phyloP scores from a whole-genome alignment of 2,797 vertebrate species.

The Erpetoichthys calabaricus region DNA sequence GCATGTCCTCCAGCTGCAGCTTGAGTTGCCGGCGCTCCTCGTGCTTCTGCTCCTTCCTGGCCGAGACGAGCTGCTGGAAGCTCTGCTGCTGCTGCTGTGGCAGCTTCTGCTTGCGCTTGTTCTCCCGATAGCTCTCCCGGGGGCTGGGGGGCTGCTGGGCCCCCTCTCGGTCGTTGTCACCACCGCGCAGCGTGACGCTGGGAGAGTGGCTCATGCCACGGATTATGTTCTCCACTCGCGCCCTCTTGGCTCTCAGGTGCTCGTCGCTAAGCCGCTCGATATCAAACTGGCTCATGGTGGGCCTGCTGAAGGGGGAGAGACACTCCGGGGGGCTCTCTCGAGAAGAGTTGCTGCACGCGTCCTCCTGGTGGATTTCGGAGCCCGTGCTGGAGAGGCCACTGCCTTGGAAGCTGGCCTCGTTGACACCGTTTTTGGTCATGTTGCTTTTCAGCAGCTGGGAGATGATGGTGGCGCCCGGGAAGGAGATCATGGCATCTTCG shows the following conservation, averaged over 20 bases:
- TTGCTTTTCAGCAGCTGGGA: slow-evolving; percentile 98
- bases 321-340: slow-evolving; percentile 94
- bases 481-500: slow-evolving; percentile 96
- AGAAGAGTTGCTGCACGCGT: slow-evolving; percentile 94
- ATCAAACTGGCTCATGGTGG: slow-evolving; percentile 79
- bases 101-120: slow-evolving; percentile 96
- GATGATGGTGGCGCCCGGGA: slow-evolving; percentile 94
- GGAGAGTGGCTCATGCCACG: slow-evolving; percentile 97
- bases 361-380: slow-evolving; percentile 89
- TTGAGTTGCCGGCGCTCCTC: slow-evolving; percentile 93
- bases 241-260: slow-evolving; percentile 93
- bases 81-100: slow-evolving; percentile 96
- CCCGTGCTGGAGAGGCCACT: slow-evolving; percentile 86
- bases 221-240: slow-evolving; percentile 96
- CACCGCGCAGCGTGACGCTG: slow-evolving; percentile 67
- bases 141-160: slow-evolving; percentile 74
- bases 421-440: slow-evolving; percentile 91
- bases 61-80: slow-evolving; percentile 93
- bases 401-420: slow-evolving; percentile 76
- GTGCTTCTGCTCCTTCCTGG: slow-evolving; percentile 87
- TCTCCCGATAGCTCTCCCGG: slow-evolving; percentile 85
- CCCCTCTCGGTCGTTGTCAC: slow-evolving; percentile 77
- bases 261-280: slow-evolving; percentile 88
- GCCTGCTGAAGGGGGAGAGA: slow-evolving; percentile 88
- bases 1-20: slow-evolving; percentile 98